Percentiles rank a stretch among this genome's conserved stretches.
These are phyloP conservation scores for Pocillopora verrucosa DNA, from an alignment of 64 coral and sea anemone species.

Conservation along the genomic window DNA sequence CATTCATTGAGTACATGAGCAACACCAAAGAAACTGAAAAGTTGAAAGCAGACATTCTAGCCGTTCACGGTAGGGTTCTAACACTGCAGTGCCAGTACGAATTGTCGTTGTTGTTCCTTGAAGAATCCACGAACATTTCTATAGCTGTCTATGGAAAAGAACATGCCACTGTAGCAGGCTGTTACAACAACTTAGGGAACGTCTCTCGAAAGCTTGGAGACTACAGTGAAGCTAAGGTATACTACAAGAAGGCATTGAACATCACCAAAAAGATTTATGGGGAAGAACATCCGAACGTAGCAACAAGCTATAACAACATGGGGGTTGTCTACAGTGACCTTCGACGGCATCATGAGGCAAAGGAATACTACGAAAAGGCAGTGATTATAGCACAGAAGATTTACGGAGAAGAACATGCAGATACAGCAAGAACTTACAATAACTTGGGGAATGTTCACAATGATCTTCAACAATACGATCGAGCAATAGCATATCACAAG, in stretches of 20 bases:
- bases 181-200: conserved; percentile 52
- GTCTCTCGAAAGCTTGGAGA: conserved; percentile 28
- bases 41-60: too few species aligned
- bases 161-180: conserved; percentile 1
- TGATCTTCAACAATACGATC: conserved; percentile 26
- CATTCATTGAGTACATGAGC: background rate
- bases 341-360: too few species aligned
- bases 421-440: background rate
- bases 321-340: too few species aligned
- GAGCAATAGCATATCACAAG: conserved; percentile 28
- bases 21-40: background rate
- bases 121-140: background rate
- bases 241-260: conserved; percentile 33
- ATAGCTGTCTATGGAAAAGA: background rate
- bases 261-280: conserved; percentile 30
- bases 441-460: conserved; percentile 13
- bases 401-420: conserved; percentile 35
- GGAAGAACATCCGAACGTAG: conserved; percentile 27
- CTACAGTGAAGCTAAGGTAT: conserved; percentile 4
- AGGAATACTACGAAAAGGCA: background rate
- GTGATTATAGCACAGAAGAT: conserved; percentile 29
- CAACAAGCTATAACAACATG: background rate
- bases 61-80: background rate
- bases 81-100: background rate
- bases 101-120: background rate